These are phyloP conservation scores for Darevskia mixta DNA, from an alignment of 2,797 vertebrate species.

Conservation along the genomic window DNA sequence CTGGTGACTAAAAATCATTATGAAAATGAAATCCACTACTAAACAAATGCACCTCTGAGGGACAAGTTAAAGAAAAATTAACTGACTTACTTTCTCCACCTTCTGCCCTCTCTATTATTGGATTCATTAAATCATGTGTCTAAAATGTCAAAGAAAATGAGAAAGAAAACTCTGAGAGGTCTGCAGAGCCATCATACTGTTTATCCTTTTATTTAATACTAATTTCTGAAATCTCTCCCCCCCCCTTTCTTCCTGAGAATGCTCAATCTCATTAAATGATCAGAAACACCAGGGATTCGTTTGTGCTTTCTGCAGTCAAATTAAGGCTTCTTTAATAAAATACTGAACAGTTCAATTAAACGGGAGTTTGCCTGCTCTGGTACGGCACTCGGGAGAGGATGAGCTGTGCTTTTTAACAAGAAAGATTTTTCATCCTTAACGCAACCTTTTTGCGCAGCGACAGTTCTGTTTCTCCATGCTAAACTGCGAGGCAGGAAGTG, in stretches of 20 bases:
- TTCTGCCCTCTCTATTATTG: background rate
- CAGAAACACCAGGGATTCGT: slow-evolving; percentile 21
- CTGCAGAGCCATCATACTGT: background rate
- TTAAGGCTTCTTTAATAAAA: slow-evolving; percentile 17
- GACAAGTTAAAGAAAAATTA: slow-evolving; percentile 9
- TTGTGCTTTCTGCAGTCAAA: slow-evolving; percentile 20
- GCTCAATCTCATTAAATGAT: background rate
- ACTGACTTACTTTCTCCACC: background rate
- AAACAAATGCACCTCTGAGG: background rate
- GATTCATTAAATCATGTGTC: background rate
- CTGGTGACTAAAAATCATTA: background rate
- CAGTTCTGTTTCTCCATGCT: background rate
- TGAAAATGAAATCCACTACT: background rate
- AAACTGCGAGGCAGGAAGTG: background rate
- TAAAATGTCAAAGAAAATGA: background rate
- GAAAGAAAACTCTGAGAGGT: background rate
- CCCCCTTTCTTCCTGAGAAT: background rate
- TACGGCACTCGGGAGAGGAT: background rate
- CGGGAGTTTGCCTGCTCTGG: background rate
- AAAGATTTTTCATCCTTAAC: slow-evolving; percentile 10
- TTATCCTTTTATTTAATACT: slow-evolving; percentile 28
- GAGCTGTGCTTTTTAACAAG: background rate
- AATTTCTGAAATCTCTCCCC: background rate
- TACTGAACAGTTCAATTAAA: slow-evolving; percentile 13
- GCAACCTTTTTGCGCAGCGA: background rate